A percentile compares a stretch with the other conserved stretches of the same genome.
These are phyloP conservation scores for Toxonevra muliebris DNA, from an alignment of 2,888 invertebrate species.

Conservation along the genomic window DNA sequence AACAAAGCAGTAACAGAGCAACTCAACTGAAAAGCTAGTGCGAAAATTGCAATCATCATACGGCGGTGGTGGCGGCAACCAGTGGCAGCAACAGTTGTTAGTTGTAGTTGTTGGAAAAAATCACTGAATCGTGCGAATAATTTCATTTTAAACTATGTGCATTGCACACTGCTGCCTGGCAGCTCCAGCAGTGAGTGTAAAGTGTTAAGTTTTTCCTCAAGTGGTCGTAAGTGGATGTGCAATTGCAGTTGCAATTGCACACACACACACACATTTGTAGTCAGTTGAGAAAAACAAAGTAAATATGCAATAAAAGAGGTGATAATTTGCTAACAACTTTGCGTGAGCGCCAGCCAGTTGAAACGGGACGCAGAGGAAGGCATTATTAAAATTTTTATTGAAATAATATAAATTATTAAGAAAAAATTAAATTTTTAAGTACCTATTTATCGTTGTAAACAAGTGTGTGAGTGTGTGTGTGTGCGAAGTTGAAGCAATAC, in stretches of 20 bases:
- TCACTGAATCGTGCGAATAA: slow-evolving; percentile 32
- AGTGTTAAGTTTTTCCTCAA: too few relatives aligned
- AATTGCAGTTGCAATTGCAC: not conserved
- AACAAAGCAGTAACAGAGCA: too few relatives aligned
- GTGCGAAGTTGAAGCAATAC: too few relatives aligned
- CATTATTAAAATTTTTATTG: too few relatives aligned
- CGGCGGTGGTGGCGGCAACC: not conserved
- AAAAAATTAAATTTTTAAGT: too few relatives aligned
- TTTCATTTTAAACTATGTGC: slow-evolving; percentile 19
- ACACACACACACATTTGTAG: not conserved
- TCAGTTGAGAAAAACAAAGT: slow-evolving; percentile 14
- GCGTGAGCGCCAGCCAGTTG: not conserved
- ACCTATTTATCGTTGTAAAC: too few relatives aligned
- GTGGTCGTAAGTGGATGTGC: too few relatives aligned
- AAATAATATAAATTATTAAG: too few relatives aligned
- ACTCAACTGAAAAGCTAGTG: too few relatives aligned
- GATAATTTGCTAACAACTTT: slow-evolving; percentile 32
- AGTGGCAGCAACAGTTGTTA: too few relatives aligned
- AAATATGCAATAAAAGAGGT: slow-evolving; percentile 7
- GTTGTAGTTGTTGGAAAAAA: slow-evolving; percentile 8
- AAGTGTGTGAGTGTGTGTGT: too few relatives aligned
- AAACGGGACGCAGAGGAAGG: too few relatives aligned
- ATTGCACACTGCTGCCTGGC: not conserved
- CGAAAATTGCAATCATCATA: not conserved
- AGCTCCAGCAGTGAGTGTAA: not conserved